Evolutionary conservation across 2,113 vertebrate species (phyloP), one percentile per base, ranked within the genome.

Genomic region (Muscicapa adusta): DNA sequence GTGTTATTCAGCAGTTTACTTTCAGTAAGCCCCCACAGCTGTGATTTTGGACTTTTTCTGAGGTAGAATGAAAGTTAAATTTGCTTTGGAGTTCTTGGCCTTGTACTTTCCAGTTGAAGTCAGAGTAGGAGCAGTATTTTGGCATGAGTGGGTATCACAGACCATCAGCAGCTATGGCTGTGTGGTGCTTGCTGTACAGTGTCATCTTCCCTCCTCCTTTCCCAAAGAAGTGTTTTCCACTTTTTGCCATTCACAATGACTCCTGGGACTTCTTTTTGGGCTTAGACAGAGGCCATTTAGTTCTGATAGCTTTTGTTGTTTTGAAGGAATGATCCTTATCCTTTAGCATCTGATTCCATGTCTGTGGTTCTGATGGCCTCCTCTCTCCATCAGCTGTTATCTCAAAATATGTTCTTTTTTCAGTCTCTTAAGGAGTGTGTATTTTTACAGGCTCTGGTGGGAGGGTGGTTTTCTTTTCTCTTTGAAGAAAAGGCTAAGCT

Each of bases 111-210:
- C 74, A 11, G 3, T 9, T 51, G 31, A 60, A 70, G 17, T 38
- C 47, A 28, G 38, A 45, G 18, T 12, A 45, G 70, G 63, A 73
- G 2, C 14, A 3, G 16, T 51, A 17, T 61, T 79, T 23, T 58
- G 45, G 14, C 13, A 1, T 17, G 7, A 70, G 15, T 43, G 3
- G 24, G 2, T 24, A 33, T 72, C 71, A 7, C 53, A 28, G 40
- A 31, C 34, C 50, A 6, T 18, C 15, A 6, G 53, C 76, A 78
- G n/a, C 48, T 62, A 8, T 57, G 85, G 24, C 20, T 0, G 0
- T 19, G n/a, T 45, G 25, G 10, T 62, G 51, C 40, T 79, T 42
- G 10, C 54, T 61, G 10, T 18, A 1, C 40, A 20, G 26, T 38
- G 24, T 20, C 18, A 16, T 25, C 28, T 65, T 61, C 33, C 25